phyloP scores from a whole-genome alignment of 2,888 invertebrate genomes.

The Caenorhabditis auriculariae region DNA sequence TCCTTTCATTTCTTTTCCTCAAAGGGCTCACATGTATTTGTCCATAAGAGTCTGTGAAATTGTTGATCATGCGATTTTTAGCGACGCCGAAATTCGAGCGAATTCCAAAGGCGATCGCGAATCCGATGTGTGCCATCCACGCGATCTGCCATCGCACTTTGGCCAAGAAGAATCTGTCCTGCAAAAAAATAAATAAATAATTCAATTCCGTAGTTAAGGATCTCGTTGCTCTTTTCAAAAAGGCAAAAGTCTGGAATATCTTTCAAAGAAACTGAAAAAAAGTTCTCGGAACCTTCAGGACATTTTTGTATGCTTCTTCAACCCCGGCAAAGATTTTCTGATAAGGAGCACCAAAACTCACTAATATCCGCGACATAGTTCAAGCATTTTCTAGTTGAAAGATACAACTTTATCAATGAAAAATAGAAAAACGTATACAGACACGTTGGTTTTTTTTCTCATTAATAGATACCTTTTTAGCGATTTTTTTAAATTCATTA shows the following conservation, averaged over 20 bases:
- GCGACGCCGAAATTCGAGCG: conserved; percentile 85
- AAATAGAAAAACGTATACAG: too few relatives aligned
- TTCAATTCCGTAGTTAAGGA: too few relatives aligned
- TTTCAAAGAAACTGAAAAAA: too few relatives aligned
- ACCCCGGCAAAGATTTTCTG: too few relatives aligned
- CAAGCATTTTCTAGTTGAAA: too few relatives aligned
- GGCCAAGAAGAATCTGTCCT: conserved; percentile 64
- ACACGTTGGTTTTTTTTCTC: too few relatives aligned
- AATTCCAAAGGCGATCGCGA: conserved; percentile 57
- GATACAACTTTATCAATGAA: background rate
- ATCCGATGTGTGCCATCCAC: conserved; percentile 65
- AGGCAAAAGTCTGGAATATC: background rate
- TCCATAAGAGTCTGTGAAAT: conserved; percentile 49
- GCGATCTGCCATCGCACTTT: conserved; percentile 65
- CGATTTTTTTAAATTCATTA: too few relatives aligned
- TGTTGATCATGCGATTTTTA: conserved; percentile 75
- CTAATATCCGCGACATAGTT: too few relatives aligned
- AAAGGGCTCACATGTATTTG: conserved; percentile 32
- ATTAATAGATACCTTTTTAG: too few relatives aligned
- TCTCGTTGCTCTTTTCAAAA: background rate
- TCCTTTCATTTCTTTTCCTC: background rate
- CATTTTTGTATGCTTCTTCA: too few relatives aligned
- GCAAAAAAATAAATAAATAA: conserved; percentile 10
- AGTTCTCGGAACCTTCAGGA: background rate
- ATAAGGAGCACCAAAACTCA: too few relatives aligned